These are phyloP conservation scores for Leuciscus waleckii DNA, from an alignment of 2,797 vertebrate species.

Conservation along the genomic window DNA sequence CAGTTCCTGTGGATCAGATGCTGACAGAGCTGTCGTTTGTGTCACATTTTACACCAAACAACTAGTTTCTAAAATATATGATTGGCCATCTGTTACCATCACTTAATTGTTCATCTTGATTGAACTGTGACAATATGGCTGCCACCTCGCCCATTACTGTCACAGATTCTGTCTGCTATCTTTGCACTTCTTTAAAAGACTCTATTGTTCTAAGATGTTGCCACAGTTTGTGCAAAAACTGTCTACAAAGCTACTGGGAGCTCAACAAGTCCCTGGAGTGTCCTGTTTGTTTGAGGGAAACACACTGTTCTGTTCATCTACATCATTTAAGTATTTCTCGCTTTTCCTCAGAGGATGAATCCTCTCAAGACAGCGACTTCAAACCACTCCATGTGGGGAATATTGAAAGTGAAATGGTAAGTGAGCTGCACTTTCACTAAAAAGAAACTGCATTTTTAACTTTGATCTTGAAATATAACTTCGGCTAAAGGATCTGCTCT, in stretches of 20 bases:
- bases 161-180: conserved; percentile 11
- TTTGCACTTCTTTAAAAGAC: conserved; percentile 31
- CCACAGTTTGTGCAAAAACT: conserved; percentile 49
- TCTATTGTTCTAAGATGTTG: conserved; percentile 40
- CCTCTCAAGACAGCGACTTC: background rate
- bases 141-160: background rate
- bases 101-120: background rate
- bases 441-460: background rate
- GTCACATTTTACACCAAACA: background rate
- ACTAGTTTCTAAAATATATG: background rate
- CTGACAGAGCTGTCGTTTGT: background rate
- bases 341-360: background rate
- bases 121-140: conserved; percentile 17
- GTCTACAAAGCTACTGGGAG: conserved; percentile 51
- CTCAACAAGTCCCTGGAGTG: conserved; percentile 30
- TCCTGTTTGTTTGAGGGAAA: conserved; percentile 46
- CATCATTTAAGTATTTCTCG: background rate
- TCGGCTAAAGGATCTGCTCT: background rate
- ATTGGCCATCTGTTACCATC: background rate
- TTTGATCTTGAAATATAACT: background rate
- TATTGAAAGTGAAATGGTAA: conserved; percentile 12
- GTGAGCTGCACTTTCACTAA: background rate
- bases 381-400: background rate
- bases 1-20: background rate
- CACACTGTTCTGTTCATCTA: conserved; percentile 25